Evolutionary conservation across 2,113 vertebrate genomes (phyloP).

Genomic region (Macroglossus sobrinus): DNA sequence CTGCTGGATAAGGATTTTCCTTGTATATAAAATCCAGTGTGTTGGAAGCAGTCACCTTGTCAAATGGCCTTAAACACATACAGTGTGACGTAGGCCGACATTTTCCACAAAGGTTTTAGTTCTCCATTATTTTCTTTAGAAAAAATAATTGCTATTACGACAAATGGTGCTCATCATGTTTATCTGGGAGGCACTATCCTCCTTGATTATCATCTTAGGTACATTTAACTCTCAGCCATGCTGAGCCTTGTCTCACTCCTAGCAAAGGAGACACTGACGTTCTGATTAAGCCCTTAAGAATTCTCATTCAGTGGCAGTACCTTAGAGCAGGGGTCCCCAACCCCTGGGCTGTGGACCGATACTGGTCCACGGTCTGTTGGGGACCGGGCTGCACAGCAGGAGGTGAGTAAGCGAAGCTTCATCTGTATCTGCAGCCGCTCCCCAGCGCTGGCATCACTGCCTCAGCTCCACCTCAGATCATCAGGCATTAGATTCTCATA

Average conservation of each 20-base stretch:
- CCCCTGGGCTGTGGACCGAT: too few species aligned
- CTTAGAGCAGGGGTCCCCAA: not conserved
- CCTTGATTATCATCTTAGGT: rapidly evolving
- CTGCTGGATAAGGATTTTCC: not conserved
- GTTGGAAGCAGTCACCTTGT: not conserved
- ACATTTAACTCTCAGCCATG: not conserved
- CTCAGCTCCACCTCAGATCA: too few species aligned
- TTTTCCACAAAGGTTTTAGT: not conserved
- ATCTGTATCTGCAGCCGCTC: too few species aligned
- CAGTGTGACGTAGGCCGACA: not conserved
- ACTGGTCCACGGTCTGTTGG: too few species aligned
- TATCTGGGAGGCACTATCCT: not conserved
- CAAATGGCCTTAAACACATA: not conserved
- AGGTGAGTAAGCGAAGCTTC: too few species aligned
- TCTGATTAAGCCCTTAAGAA: not conserved
- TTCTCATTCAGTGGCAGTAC: not conserved
- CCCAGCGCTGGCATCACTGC: too few species aligned
- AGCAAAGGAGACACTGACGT: not conserved
- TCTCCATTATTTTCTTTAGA: not conserved
- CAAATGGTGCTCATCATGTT: not conserved
- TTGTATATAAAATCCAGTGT: not conserved
- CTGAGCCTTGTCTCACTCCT: not conserved
- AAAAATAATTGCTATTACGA: not conserved
- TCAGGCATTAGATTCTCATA: too few species aligned
- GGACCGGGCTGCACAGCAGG: too few species aligned